A percentile compares a stretch with the other conserved stretches of the same genome.
These are phyloP conservation scores for Phylloscopus collybita DNA, from an alignment of 2,797 vertebrate genomes.

Conservation along the genomic window DNA sequence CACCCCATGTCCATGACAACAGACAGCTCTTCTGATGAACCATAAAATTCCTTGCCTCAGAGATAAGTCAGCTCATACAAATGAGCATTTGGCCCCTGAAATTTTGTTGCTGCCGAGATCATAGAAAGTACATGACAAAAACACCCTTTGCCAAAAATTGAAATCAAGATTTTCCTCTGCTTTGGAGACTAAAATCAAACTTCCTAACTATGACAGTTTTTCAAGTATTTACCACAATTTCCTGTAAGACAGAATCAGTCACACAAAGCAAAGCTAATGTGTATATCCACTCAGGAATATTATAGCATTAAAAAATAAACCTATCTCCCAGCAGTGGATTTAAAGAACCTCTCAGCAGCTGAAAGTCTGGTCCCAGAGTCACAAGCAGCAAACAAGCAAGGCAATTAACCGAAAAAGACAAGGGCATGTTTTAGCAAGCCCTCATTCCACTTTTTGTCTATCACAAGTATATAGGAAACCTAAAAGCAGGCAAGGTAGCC, in stretches of 20 bases:
- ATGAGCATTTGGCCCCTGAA: not conserved
- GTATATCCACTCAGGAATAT: not conserved
- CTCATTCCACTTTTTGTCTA: not conserved
- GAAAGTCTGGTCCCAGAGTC: not conserved
- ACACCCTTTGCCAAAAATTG: not conserved
- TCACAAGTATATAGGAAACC: not conserved
- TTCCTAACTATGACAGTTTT: not conserved
- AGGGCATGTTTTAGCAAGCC: not conserved
- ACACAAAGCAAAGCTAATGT: not conserved
- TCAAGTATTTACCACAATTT: not conserved
- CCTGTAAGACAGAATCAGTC: not conserved
- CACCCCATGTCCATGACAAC: not conserved
- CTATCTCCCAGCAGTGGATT: not conserved
- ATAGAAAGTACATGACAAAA: not conserved
- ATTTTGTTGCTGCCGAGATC: not conserved
- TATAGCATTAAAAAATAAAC: not conserved
- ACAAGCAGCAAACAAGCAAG: not conserved
- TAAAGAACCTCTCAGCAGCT: not conserved
- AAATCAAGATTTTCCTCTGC: not conserved
- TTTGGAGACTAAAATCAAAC: not conserved
- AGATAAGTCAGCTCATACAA: not conserved
- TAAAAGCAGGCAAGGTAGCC: not conserved
- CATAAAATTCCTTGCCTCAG: not conserved
- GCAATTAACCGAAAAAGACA: not conserved
- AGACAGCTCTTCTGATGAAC: not conserved